Conservation (phyloP, 2,797 vertebrate genomes). For the Sarcophilus harrisii region DNA sequence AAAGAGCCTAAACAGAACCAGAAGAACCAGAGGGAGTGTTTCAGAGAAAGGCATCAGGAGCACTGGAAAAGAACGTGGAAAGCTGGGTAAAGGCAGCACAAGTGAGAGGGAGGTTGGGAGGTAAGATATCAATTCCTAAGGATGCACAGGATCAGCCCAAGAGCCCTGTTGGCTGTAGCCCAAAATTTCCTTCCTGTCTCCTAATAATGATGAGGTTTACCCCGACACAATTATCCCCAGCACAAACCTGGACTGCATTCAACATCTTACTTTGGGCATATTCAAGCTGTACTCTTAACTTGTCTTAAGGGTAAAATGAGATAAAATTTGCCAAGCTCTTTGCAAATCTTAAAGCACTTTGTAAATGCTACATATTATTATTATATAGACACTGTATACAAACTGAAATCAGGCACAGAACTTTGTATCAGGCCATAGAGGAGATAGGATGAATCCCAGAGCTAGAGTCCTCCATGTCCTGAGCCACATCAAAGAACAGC, state of each 20-base stretch:
- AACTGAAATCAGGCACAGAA: background rate
- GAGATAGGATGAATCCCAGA: background rate
- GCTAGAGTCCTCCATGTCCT: background rate
- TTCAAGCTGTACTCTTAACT: background rate
- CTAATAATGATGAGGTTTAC: background rate
- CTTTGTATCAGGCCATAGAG: background rate
- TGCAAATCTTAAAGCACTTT: too few species aligned
- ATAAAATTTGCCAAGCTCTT: too few species aligned
- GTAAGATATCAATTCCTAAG: background rate
- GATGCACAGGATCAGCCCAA: background rate
- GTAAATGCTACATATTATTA: too few species aligned
- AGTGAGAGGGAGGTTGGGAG: background rate
- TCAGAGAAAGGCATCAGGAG: background rate
- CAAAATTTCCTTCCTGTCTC: background rate
- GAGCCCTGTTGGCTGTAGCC: background rate
- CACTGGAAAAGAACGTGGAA: background rate
- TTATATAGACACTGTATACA: too few species aligned
- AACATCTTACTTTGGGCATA: background rate
- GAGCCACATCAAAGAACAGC: background rate
- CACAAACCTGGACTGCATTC: background rate
- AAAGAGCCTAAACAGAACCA: background rate
- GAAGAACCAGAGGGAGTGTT: background rate
- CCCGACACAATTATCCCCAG: background rate
- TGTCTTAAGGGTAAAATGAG: background rate
- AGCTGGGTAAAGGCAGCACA: background rate